phyloP scores from a whole-genome alignment of 2,113 vertebrate genomes.

The Muntiacus muntjak region DNA sequence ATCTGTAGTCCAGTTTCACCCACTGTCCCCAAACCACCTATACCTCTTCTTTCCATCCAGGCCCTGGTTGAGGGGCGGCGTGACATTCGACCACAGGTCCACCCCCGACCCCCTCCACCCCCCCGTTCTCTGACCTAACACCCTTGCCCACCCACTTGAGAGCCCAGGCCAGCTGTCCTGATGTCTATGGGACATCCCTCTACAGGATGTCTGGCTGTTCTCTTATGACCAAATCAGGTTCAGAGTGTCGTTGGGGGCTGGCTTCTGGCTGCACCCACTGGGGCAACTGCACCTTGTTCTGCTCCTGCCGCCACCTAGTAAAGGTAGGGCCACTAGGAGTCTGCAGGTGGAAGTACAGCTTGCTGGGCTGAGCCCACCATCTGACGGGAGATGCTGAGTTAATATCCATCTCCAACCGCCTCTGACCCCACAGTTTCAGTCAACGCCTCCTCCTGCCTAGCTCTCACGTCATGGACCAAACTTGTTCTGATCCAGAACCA shows the following conservation, averaged over 20 bases:
- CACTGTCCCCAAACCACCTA: not conserved
- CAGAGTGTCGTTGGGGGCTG: not conserved
- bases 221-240: not conserved
- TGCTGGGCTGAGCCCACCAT: not conserved
- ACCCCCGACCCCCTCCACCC: too few species aligned
- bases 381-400: not conserved
- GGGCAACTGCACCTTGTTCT: not conserved
- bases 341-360: not conserved
- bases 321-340: not conserved
- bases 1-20: not conserved
- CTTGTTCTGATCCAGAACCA: not conserved
- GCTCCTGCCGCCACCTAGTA: not conserved
- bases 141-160: not conserved
- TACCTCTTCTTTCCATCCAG: not conserved
- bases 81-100: fast-evolving
- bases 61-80: not conserved
- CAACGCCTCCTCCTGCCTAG: not conserved
- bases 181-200: not conserved
- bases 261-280: not conserved
- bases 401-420: not conserved
- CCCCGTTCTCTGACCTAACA: not conserved
- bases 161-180: not conserved
- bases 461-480: not conserved
- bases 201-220: not conserved
- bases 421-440: not conserved